Evolutionary conservation across 2,113 vertebrate genomes (phyloP), one percentile per base, ranked within the genome.

Genomic region (Camarhynchus parvulus): DNA sequence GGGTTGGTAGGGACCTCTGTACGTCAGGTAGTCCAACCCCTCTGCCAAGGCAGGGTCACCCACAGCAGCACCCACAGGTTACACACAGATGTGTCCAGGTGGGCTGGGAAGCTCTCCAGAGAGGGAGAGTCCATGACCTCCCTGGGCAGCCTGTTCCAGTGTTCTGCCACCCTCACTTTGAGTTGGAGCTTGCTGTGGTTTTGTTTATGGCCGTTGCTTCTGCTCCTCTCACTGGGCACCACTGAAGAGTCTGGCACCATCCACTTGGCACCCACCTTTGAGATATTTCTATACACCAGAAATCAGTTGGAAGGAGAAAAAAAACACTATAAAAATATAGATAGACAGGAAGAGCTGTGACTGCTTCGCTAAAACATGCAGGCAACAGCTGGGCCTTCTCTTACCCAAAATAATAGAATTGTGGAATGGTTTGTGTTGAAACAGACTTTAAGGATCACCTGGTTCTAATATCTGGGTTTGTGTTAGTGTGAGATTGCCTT

Each of bases 261-360:
- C 13, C 20, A 46, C 24, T 25, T 70, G 41, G 30, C 66, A 41
- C 7, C 30, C 0, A 0, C 28, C 24, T 47, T 11, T 55, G 30
- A 55, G 56, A 35, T 25, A 47, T 30, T 79, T 21, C 31, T 13
- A 30, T 25, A 28, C 18, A 42, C 5, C 50, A 73, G 58, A 31
- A 64, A 88, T 49, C 35, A 80, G 9, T 50, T 39, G 27, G 18
- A 73, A 30, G 14, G 31, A 88, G 33, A 44, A 75, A 44, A 76
- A 86, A 88, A 35, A 15, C 21, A 22, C 14, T 41, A 35, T 41
- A 35, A 86, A 94, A 76, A 35, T 10, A 8, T 33, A 52, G 13
- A 76, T 21, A 33, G 17, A 17, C 19, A 55, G 13, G 37, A 70
- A 72, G 37, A 35, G 15, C 35, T 33, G 24, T 69, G 39, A 31